Percentiles rank a stretch among this genome's conserved stretches.
phyloP scores from a whole-genome alignment of 1,140 invertebrate species.

The Drosophila pachea region DNA sequence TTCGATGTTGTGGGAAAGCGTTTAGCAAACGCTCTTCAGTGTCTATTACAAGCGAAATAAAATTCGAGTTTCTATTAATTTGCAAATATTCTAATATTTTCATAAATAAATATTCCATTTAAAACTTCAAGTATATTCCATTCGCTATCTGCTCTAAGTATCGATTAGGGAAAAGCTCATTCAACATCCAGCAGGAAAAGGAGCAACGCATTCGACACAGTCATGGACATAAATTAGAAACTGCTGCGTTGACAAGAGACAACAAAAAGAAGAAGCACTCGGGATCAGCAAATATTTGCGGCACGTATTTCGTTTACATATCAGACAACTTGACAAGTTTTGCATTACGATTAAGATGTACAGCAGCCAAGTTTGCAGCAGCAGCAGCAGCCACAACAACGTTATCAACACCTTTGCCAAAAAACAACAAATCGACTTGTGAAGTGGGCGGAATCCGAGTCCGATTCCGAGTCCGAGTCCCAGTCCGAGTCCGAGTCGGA shows the following conservation, averaged over 20 bases:
- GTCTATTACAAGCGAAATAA: no score
- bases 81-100: no score
- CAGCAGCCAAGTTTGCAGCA: constrained; percentile 34
- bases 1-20: no score
- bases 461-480: constrained; percentile 18
- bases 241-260: constrained; percentile 39
- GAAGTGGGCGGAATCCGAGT: constrained; percentile 24
- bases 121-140: no score
- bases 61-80: no score
- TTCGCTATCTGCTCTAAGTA: background rate
- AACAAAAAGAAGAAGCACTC: constrained; percentile 46
- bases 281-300: constrained; percentile 72
- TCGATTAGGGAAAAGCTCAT: background rate
- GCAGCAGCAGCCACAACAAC: constrained; percentile 50
- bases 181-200: background rate
- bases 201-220: background rate
- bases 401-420: constrained; percentile 72
- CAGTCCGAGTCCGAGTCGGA: constrained; percentile 16
- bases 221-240: constrained; percentile 42
- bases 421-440: constrained; percentile 27
- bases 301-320: constrained; percentile 76
- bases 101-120: no score
- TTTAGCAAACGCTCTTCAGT: no score
- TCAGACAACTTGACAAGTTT: constrained; percentile 69
- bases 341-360: constrained; percentile 77